Evolutionary conservation across 2,113 vertebrate species (phyloP).

Genomic region (Sapayoa aenigma): DNA sequence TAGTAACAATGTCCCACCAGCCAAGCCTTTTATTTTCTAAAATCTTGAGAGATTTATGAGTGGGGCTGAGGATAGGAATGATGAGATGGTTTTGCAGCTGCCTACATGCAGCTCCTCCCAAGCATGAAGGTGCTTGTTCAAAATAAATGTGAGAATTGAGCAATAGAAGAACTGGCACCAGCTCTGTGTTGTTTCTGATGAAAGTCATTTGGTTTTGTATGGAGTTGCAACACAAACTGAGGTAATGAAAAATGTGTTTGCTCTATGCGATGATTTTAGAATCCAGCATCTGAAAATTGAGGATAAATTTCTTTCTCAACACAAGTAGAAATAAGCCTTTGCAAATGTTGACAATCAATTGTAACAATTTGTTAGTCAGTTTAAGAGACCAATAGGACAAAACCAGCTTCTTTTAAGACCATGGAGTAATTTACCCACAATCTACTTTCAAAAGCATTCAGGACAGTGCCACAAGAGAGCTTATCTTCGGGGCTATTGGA

Average conservation of each 20-base stretch:
- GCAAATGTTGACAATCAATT: background rate
- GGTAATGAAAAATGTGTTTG: background rate
- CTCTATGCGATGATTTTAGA: background rate
- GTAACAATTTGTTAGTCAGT: background rate
- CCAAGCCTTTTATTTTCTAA: background rate
- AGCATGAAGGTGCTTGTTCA: constrained; percentile 29
- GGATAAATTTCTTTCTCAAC: background rate
- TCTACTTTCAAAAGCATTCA: background rate
- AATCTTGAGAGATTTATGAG: background rate
- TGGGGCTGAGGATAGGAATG: background rate
- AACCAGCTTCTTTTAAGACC: background rate
- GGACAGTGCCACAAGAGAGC: background rate
- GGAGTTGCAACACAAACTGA: background rate
- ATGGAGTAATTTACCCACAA: background rate
- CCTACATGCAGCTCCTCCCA: background rate
- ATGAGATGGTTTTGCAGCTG: background rate
- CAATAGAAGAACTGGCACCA: background rate
- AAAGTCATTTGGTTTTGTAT: constrained; percentile 19
- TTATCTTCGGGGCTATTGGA: background rate
- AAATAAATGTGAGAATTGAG: background rate
- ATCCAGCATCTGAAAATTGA: background rate
- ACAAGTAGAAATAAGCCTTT: background rate
- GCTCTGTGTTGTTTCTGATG: background rate
- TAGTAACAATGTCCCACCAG: background rate
- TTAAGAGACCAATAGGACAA: background rate